A percentile compares a stretch with the other conserved stretches of the same genome.
These are phyloP conservation scores for Corythornis vintsioides DNA, from an alignment of 2,113 vertebrate genomes.

Conservation along the genomic window DNA sequence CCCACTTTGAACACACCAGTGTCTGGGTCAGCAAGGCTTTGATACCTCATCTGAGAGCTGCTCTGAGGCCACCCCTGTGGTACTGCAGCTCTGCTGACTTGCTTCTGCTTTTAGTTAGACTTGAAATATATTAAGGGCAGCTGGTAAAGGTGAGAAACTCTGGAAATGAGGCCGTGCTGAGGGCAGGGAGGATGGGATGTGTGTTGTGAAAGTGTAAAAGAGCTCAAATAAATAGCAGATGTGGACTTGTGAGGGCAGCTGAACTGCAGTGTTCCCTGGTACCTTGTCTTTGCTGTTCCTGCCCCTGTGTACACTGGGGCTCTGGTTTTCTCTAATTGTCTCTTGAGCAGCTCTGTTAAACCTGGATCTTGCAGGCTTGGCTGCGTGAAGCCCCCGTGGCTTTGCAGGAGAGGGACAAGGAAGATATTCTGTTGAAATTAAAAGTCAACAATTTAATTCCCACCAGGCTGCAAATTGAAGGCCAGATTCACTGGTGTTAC, in stretches of 20 bases:
- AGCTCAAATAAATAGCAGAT: not conserved
- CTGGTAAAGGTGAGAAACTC: not conserved
- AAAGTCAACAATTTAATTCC: conserved; percentile 48
- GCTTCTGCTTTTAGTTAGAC: not conserved
- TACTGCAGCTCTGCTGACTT: not conserved
- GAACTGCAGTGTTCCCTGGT: not conserved
- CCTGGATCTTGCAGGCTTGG: not conserved
- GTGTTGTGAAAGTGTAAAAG: not conserved
- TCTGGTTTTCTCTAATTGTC: not conserved
- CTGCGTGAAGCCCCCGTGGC: not conserved
- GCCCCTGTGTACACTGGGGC: not conserved
- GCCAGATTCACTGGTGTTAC: rapidly evolving
- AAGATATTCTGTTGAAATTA: conserved; percentile 23
- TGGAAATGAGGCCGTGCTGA: not conserved
- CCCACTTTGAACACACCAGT: not conserved
- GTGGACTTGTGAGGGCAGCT: not conserved
- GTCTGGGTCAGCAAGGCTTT: conserved; percentile 23
- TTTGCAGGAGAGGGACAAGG: not conserved
- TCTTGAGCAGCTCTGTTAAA: not conserved
- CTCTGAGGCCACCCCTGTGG: not conserved
- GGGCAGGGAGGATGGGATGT: not conserved
- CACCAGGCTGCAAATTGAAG: not conserved
- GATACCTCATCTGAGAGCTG: not conserved
- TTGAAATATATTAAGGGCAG: not conserved
- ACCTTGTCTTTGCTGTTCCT: too few relatives aligned